Evolutionary conservation across 2,888 invertebrate genomes (phyloP), one percentile per base, ranked within the genome.

Genomic region (Oscheius sp.): DNA sequence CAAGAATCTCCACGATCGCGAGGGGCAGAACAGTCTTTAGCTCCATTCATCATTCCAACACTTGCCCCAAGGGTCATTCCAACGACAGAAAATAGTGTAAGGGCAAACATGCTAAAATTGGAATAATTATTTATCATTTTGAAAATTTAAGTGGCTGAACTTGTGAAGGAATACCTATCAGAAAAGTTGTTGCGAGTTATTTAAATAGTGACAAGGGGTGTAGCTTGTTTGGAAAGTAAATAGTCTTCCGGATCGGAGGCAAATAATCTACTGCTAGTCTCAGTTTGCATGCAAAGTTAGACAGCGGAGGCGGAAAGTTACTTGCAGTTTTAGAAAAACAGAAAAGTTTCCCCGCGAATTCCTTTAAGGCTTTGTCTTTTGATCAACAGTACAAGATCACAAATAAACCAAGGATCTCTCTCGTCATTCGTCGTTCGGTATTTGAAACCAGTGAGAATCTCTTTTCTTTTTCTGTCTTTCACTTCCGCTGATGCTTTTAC

Each of bases 1-100:
- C 70, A 70, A 48, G 29, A 66, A 20, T 67, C 55, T 39, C 70
- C 70, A 1, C 55, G 39, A n/a, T 67, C 52, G n/a, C 70, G 68
- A 25, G 70, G 50, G 10, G 45, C 55, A 15, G 57, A 45, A 34
- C 70, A 70, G 34, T 33, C 29, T 37, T 68, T n/a, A n/a, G n/a
- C n/a, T n/a, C n/a, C n/a, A n/a, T n/a, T n/a, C n/a, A n/a, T 20
- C 29, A 37, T 37, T 37, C 42, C 42, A 42, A 42, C 3, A 42
- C 42, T 42, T n/a, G 42, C 42, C 3, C 6, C 42, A 42, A 42
- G 42, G 42, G n/a, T 42, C n/a, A n/a, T n/a, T n/a, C n/a, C n/a
- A n/a, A n/a, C n/a, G n/a, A n/a, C n/a, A 12, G 42, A 42, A 42
- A 12, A 4, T 8, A 42, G 4, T 12, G 20, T n/a, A 12, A 42